Conservation (phyloP, 2,113 vertebrate species). For the Neolamprologus sp. region DNA sequence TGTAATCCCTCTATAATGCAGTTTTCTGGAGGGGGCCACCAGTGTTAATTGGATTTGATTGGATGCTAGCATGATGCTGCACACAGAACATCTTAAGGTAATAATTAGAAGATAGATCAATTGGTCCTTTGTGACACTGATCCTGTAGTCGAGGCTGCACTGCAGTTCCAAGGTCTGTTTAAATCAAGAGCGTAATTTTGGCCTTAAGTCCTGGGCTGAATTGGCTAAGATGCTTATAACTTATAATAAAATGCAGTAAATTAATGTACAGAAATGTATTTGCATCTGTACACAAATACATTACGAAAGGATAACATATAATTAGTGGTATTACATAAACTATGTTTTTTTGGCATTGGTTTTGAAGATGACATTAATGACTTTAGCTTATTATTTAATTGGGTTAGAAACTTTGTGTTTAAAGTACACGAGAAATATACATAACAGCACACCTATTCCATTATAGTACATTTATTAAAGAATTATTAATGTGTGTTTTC, state of each 20-base stretch:
- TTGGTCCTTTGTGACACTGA: constrained; percentile 46
- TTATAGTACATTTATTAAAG: neutral
- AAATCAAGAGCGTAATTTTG: neutral
- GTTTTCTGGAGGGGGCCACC: constrained; percentile 64
- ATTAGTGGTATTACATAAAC: neutral
- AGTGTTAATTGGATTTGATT: constrained; percentile 75
- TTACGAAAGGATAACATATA: neutral
- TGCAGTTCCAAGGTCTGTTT: neutral
- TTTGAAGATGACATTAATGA: neutral
- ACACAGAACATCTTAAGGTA: constrained; percentile 71
- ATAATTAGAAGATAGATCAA: constrained; percentile 72
- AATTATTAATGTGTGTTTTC: neutral
- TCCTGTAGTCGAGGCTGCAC: neutral
- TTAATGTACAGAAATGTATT: neutral
- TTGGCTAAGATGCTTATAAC: neutral
- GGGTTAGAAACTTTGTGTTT: neutral
- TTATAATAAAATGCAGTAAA: neutral
- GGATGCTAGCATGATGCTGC: constrained; percentile 70
- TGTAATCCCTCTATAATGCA: constrained; percentile 71
- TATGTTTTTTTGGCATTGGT: neutral
- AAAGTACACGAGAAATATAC: neutral
- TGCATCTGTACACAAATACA: neutral
- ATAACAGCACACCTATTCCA: neutral
- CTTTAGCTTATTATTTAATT: neutral
- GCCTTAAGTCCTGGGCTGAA: neutral